Evolutionary conservation across 2,113 vertebrate genomes (phyloP), one percentile per base, ranked within the genome.

Genomic region (Oncorhynchus tshawytscha): DNA sequence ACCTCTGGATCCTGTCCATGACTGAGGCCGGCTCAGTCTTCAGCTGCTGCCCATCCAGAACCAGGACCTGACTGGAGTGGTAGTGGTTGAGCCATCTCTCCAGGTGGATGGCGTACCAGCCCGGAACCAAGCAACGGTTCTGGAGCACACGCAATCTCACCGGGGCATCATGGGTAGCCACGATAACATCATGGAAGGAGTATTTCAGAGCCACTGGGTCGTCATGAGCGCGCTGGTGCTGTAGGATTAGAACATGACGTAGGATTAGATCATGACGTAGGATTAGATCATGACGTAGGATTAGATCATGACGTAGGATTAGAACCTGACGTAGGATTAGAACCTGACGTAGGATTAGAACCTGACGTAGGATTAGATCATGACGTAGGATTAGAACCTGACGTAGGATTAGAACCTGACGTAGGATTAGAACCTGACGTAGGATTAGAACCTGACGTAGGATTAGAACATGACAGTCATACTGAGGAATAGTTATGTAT

Each of bases 1-100:
- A 99, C 76, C 96, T 98, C 90, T 99, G 97, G 86, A 99, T 96
- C 0, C 95, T 95, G 65, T 99, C 97, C 96, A 99, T 98, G 85
- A 98, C 91, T 77, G 95, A 95, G 78, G 97, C 96, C 0, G 97
- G 97, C 85, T 99, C 97, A 0, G 95, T 95, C 79, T 97, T 96
- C 72, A 99, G 93, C 89, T 96, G 91, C 85, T 98, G 98, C 62
- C 97, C 97, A 12, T 99, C 97, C 88, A 99, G 89, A 76, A 99
- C 96, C 76, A 99, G 91, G 85, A 98, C 96, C 96, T 99, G 97
- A 91, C 95, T 97, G 88, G 95, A 91, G 0, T 98, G 97, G 88
- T 94, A 99, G 89, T 94, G 92, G 83, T 90, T 93, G 72, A 98
- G 95, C 97, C 97, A 99, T 87, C 94, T 96, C 77, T 97, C 96